Evolutionary conservation across 2,113 vertebrate species (phyloP).

Genomic region (Empidonax traillii): DNA sequence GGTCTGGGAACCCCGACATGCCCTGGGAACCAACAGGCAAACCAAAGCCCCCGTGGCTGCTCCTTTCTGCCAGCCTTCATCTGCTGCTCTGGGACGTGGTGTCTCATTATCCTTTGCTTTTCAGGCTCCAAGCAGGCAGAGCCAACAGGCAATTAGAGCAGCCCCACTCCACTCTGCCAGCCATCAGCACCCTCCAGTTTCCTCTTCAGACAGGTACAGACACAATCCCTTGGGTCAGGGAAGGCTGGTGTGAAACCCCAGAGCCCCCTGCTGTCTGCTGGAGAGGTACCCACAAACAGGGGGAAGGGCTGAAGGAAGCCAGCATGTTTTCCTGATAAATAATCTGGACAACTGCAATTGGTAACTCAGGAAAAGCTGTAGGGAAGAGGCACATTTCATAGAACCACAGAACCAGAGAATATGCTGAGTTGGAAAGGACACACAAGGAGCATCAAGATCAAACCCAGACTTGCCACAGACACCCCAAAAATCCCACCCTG

Average conservation of each 20-base stretch:
- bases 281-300: neutral
- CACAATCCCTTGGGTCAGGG: neutral
- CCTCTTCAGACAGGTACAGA: neutral
- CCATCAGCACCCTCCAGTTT: neutral
- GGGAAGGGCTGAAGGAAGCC: neutral
- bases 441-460: neutral
- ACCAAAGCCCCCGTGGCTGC: neutral
- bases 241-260: neutral
- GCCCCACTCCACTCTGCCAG: neutral
- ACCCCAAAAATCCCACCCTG: neutral
- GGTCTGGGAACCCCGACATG: neutral
- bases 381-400: neutral
- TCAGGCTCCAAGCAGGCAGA: neutral
- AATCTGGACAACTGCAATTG: neutral
- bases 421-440: neutral
- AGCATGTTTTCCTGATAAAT: neutral
- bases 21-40: neutral
- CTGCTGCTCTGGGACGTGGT: neutral
- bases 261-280: neutral
- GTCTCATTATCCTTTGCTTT: neutral
- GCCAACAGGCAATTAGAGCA: neutral
- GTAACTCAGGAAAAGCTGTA: neutral
- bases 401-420: neutral
- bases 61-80: neutral
- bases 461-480: neutral